A percentile compares a stretch with the other conserved stretches of the same genome.
Evolutionary conservation across 1,140 invertebrate genomes (phyloP).

Genomic region (Lepidurus arcticus): DNA sequence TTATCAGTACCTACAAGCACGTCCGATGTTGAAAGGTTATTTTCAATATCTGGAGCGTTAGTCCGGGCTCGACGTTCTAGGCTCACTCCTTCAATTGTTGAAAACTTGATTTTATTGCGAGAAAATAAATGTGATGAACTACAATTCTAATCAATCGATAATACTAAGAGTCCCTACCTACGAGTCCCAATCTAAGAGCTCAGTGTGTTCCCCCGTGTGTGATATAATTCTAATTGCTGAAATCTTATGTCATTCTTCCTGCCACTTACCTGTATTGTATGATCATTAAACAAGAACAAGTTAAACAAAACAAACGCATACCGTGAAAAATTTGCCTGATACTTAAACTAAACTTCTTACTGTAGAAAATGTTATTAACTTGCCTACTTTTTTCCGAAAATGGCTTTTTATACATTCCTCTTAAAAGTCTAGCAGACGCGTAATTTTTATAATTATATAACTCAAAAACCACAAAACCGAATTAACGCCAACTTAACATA

Average conservation of each 20-base stretch:
- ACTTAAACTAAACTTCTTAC: background rate
- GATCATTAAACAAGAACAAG: background rate
- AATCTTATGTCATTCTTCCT: background rate
- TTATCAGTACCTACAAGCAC: background rate
- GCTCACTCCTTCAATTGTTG: background rate
- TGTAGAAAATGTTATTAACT: background rate
- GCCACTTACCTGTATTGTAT: background rate
- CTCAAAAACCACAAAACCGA: background rate
- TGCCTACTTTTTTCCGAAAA: background rate
- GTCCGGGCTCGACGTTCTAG: conserved; percentile 4
- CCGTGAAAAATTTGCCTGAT: background rate
- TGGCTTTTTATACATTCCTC: background rate
- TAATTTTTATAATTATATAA: background rate
- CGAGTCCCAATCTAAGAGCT: background rate
- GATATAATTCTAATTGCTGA: background rate
- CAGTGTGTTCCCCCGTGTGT: background rate
- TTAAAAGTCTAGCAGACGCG: background rate
- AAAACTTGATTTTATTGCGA: conserved; percentile 7
- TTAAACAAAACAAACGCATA: background rate
- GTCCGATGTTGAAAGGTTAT: conserved; percentile 23
- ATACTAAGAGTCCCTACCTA: background rate
- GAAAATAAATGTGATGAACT: background rate
- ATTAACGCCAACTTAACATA: conserved; percentile 1
- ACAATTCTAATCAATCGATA: background rate
- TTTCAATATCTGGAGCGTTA: background rate